These are phyloP conservation scores for Clistopyga incitator DNA, from an alignment of 2,888 invertebrate species.

Conservation along the genomic window DNA sequence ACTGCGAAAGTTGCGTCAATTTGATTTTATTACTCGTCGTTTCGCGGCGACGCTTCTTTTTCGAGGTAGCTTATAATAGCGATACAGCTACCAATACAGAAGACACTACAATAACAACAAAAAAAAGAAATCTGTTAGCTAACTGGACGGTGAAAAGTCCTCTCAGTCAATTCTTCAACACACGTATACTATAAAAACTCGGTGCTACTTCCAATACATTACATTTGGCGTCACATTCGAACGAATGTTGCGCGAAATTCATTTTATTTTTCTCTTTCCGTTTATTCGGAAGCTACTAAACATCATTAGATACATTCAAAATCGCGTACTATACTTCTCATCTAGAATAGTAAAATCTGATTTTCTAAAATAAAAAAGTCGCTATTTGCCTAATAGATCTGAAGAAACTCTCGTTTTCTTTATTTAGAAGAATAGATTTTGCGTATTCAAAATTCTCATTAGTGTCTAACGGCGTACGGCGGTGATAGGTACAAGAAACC, in stretches of 20 bases:
- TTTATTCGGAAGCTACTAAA: conserved; percentile 30
- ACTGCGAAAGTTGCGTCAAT: neutral
- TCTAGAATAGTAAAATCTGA: conserved; percentile 6
- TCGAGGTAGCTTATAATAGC: neutral
- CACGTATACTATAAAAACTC: conserved; percentile 48
- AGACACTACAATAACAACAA: neutral
- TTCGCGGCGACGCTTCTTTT: neutral
- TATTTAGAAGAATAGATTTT: conserved; percentile 36
- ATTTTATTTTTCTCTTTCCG: conserved; percentile 12
- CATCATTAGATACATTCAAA: conserved; percentile 16
- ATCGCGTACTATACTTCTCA: conserved; percentile 61
- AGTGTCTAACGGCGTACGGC: conserved; percentile 27
- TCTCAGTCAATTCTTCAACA: conserved; percentile 18
- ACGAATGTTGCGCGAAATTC: conserved; percentile 38
- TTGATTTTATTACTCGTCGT: neutral
- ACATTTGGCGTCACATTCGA: conserved; percentile 34
- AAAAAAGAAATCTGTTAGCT: neutral
- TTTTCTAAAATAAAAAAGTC: neutral
- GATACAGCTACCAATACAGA: neutral
- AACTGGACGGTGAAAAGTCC: conserved; percentile 24
- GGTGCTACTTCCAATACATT: conserved; percentile 66
- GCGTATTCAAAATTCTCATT: conserved; percentile 29
- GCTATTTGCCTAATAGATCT: neutral
- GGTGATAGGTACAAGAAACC: conserved; percentile 15
- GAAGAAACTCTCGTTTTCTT: neutral